These are phyloP conservation scores for Drosophila anceps DNA, from an alignment of 2,888 invertebrate species.

Conservation along the genomic window DNA sequence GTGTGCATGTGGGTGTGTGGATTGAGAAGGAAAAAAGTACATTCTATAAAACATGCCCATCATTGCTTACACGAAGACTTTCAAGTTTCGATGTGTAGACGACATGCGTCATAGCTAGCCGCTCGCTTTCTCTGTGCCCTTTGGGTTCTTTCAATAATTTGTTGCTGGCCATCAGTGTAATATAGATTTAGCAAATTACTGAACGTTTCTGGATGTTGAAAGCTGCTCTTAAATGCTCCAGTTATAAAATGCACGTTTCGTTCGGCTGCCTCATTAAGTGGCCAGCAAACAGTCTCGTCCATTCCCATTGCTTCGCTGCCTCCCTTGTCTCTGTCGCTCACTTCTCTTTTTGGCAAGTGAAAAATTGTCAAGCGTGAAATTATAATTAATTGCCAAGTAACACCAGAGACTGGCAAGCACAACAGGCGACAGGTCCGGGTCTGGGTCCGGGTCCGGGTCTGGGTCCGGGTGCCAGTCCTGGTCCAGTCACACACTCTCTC, in stretches of 20 bases:
- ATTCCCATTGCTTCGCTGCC: background rate
- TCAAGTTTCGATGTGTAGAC: slow-evolving; percentile 42
- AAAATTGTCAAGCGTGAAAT: slow-evolving; percentile 76
- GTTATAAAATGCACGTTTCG: slow-evolving; percentile 52
- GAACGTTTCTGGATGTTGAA: slow-evolving; percentile 14
- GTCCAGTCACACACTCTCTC: background rate
- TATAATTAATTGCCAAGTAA: slow-evolving; percentile 75
- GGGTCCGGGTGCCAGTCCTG: background rate
- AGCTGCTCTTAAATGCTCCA: slow-evolving; percentile 37
- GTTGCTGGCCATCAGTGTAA: slow-evolving; percentile 21
- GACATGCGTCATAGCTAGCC: slow-evolving; percentile 52
- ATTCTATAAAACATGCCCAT: slow-evolving; percentile 77
- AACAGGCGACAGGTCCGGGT: slow-evolving; percentile 26
- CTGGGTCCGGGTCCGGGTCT: slow-evolving; percentile 4
- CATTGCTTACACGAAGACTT: slow-evolving; percentile 78
- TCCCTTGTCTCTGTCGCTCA: background rate
- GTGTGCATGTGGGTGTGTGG: too few species aligned
- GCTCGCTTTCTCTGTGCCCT: slow-evolving; percentile 14
- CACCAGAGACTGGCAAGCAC: slow-evolving; percentile 55
- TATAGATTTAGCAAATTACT: slow-evolving; percentile 40
- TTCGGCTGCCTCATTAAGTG: slow-evolving; percentile 40
- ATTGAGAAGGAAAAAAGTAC: slow-evolving; percentile 60
- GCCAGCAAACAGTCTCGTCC: slow-evolving; percentile 11
- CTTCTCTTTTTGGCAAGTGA: slow-evolving; percentile 51
- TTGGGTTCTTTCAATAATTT: slow-evolving; percentile 39